Evolutionary conservation across 2,797 vertebrate genomes (phyloP), one percentile per base, ranked within the genome.

Genomic region (Phylloscopus collybita): DNA sequence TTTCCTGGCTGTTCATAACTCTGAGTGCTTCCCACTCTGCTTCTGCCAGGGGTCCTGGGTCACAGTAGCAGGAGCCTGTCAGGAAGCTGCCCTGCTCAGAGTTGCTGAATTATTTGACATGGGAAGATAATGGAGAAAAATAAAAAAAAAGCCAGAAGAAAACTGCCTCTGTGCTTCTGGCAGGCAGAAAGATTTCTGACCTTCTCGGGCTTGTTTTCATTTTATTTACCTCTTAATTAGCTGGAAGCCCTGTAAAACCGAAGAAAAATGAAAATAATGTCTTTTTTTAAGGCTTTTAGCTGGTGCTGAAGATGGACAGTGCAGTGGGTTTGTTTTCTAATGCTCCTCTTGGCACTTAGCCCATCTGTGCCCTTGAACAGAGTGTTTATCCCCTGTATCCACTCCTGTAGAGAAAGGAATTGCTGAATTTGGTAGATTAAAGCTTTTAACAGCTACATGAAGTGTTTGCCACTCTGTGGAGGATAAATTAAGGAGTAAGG

Each of bases 221-320:
- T 92, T 81, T 89, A 49, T 88, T 87, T 79, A 92, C 32, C 23
- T 83, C 60, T 86, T 86, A 82, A 73, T 88, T 88, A 92, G 16
- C 49, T 85, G 40, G 40, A 56, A 65, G 45, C 30, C 30, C 14
- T 57, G 32, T 69, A 70, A 64, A 91, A 75, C 38, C 29, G 53
- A 69, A 62, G 45, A 34, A 80, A 69, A 54, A 40, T 87, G 20
- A 59, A 76, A 88, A 50, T 47, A 64, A 38, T 56, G 3, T n/a
- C 7, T 42, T 22, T 25, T 66, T 44, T 51, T 21, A 54, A 53
- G 22, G 34, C 66, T 32, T 14, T 76, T 71, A 44, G 47, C 45
- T 61, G n/a, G 30, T 79, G 40, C 80, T 84, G 64, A 66, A 62
- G 66, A 29, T 1, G 5, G 38, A 23, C 54, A 49, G 4, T 1